These are phyloP conservation scores for Gymnopithys bicolor DNA, from an alignment of 2,797 vertebrate species.

Conservation along the genomic window DNA sequence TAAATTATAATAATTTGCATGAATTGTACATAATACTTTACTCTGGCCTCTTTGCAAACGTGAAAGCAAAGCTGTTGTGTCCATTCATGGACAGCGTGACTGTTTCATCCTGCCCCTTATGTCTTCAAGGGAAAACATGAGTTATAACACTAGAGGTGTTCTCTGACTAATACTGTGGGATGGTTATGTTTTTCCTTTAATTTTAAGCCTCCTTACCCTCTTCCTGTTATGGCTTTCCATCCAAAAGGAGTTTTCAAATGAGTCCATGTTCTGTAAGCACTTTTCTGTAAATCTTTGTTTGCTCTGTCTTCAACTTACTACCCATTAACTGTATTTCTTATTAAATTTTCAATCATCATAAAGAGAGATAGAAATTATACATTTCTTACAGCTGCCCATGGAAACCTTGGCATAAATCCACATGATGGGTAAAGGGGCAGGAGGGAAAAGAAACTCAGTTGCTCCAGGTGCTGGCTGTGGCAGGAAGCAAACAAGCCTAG, in stretches of 20 bases:
- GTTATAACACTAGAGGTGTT: background rate
- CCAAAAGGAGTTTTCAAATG: background rate
- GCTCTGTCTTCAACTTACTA: background rate
- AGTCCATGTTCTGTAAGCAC: background rate
- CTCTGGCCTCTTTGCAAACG: background rate
- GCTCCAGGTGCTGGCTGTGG: background rate
- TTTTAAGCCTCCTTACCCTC: background rate
- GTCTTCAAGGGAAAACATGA: background rate
- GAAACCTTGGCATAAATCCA: background rate
- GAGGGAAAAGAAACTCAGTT: background rate
- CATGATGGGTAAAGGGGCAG: background rate
- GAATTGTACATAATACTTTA: background rate
- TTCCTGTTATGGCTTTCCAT: background rate
- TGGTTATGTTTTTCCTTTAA: background rate
- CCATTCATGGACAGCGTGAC: background rate
- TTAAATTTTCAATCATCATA: background rate
- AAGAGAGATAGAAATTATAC: background rate
- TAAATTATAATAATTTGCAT: background rate
- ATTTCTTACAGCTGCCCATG: background rate
- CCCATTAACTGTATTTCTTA: background rate
- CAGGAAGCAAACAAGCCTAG: background rate
- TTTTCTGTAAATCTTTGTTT: background rate
- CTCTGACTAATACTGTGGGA: background rate
- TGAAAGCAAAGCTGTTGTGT: background rate
- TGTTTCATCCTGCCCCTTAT: background rate